Conservation (phyloP, 2,888 invertebrate genomes). For the Luperina testacea region DNA sequence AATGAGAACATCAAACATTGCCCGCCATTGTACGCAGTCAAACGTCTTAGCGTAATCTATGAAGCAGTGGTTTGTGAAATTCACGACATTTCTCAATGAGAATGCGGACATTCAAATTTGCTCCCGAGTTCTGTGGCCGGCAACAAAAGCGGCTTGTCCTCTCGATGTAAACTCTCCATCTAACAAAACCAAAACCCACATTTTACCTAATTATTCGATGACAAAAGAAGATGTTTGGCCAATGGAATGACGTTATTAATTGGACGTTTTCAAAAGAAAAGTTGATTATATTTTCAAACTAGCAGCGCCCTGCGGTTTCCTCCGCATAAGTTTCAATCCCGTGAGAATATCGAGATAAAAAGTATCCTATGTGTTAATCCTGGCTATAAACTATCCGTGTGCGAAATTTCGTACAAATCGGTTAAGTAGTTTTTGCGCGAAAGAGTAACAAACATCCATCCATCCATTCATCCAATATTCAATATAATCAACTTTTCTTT, state of each 20-base stretch:
- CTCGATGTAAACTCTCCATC: neutral
- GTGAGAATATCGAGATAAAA: neutral
- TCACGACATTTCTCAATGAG: slow-evolving; percentile 2
- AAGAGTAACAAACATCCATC: neutral
- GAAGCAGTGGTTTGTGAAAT: neutral
- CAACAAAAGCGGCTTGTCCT: neutral
- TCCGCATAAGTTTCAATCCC: neutral
- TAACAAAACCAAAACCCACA: neutral
- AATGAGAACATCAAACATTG: neutral
- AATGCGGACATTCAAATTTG: neutral
- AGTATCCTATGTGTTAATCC: no score
- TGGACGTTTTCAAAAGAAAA: neutral
- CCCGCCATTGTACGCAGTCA: neutral
- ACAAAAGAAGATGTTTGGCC: neutral
- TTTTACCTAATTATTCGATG: neutral
- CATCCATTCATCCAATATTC: no score
- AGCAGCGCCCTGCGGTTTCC: neutral
- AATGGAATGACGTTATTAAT: neutral
- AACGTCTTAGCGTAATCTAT: neutral
- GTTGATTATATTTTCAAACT: neutral
- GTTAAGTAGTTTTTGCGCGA: neutral
- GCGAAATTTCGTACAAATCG: neutral
- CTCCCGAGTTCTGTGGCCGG: neutral
- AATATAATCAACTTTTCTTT: no score
- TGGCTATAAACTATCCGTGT: no score